These are phyloP conservation scores for Psittacus erithacus DNA, from an alignment of 2,113 vertebrate species.

Conservation along the genomic window DNA sequence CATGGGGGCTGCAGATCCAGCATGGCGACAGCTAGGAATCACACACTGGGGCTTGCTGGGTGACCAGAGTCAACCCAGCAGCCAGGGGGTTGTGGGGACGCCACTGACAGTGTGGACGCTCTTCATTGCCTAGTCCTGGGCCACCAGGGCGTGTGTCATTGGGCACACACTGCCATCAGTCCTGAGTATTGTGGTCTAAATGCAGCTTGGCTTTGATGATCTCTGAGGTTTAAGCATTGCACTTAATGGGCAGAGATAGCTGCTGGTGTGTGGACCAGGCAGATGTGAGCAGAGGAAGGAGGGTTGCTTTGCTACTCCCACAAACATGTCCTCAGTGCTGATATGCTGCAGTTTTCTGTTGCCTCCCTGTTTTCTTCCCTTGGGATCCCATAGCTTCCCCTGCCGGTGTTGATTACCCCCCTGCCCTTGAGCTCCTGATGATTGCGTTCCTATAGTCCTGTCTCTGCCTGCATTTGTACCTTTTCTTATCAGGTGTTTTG, in stretches of 20 bases:
- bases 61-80: not conserved
- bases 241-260: fast-evolving
- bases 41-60: fast-evolving
- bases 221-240: not conserved
- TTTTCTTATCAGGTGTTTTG: not conserved
- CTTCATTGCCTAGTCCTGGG: not conserved
- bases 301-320: not conserved
- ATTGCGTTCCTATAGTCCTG: not conserved
- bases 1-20: not conserved
- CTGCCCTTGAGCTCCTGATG: not conserved
- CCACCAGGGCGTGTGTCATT: fast-evolving
- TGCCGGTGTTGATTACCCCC: not conserved
- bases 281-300: not conserved
- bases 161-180: fast-evolving
- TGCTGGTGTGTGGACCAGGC: fast-evolving
- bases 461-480: not conserved
- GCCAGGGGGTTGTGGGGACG: not conserved
- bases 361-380: not conserved
- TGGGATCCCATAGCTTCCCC: not conserved
- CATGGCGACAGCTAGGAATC: fast-evolving
- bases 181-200: not conserved
- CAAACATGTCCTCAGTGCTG: fast-evolving
- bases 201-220: not conserved
- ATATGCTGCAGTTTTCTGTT: not conserved
- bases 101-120: fast-evolving